A percentile compares a stretch with the other conserved stretches of the same genome.
Evolutionary conservation across 2,797 vertebrate species (phyloP).

Genomic region (Schizopygopsis malacanthus): DNA sequence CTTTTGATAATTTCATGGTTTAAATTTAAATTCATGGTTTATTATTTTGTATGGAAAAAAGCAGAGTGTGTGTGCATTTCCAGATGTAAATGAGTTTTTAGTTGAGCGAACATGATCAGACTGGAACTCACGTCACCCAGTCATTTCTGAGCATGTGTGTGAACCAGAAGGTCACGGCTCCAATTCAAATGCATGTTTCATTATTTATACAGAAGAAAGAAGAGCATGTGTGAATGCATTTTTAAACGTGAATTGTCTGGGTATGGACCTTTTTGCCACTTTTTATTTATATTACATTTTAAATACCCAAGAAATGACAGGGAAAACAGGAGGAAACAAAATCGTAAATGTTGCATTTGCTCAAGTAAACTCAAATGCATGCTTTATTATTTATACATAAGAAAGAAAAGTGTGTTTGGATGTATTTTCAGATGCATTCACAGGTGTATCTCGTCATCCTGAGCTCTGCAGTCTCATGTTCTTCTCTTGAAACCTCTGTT

Average conservation of each 20-base stretch:
- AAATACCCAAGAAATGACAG: not conserved
- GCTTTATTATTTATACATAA: conserved; percentile 8
- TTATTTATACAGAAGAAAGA: not conserved
- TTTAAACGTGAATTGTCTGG: not conserved
- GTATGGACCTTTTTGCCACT: not conserved
- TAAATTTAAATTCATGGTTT: not conserved
- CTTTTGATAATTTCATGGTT: not conserved
- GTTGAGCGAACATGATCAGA: not conserved
- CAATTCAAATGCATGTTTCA: not conserved
- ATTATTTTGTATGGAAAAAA: not conserved
- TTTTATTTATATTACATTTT: not conserved
- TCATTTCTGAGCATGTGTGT: not conserved
- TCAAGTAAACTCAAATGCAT: not conserved
- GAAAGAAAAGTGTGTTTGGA: not conserved
- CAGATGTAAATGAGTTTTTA: not conserved
- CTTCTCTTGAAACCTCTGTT: conserved; percentile 23
- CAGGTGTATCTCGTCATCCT: conserved; percentile 15
- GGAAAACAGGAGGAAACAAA: not conserved
- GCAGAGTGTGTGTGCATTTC: not conserved
- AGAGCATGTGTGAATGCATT: not conserved
- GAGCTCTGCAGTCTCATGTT: not conserved
- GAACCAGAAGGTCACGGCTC: conserved; percentile 6
- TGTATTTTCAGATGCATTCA: not conserved
- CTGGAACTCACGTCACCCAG: not conserved
- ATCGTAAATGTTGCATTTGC: conserved; percentile 6